Evolutionary conservation across 2,113 vertebrate species (phyloP).

Genomic region (Paratilapia polleni): DNA sequence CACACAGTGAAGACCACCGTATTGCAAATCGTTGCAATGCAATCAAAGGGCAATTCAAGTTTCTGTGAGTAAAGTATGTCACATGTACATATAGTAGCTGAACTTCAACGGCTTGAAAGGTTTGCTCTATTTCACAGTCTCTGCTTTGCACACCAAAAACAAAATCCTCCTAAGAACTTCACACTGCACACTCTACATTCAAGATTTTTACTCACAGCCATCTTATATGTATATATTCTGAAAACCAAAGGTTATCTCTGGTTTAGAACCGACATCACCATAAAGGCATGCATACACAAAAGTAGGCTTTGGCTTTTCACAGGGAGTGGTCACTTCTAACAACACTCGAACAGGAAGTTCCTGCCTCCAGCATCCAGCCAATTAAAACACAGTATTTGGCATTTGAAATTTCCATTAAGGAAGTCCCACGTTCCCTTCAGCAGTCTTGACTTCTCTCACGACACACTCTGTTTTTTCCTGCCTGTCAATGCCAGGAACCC

Average conservation of each 20-base stretch:
- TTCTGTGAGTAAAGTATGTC: background rate
- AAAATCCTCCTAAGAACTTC: background rate
- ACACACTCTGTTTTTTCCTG: constrained; percentile 76
- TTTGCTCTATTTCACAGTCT: background rate
- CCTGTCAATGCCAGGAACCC: constrained; percentile 76
- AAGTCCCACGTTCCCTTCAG: constrained; percentile 67
- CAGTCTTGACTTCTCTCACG: constrained; percentile 57
- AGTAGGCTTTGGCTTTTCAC: constrained; percentile 19
- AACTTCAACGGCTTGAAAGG: background rate
- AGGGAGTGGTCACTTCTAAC: constrained; percentile 65
- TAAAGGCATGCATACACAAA: background rate
- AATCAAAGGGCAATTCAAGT: background rate
- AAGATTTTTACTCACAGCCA: background rate
- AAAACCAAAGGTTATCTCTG: background rate
- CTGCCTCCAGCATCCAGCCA: constrained; percentile 69
- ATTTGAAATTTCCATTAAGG: constrained; percentile 69
- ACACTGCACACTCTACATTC: background rate
- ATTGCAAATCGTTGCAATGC: constrained; percentile 1
- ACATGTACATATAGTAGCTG: background rate
- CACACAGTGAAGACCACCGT: background rate
- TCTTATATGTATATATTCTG: background rate
- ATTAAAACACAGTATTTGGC: constrained; percentile 43
- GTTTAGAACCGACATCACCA: background rate
- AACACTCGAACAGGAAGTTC: constrained; percentile 62
- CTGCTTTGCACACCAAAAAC: background rate